Evolutionary conservation across 2,797 vertebrate genomes (phyloP), one percentile per base, ranked within the genome.

Genomic region (Acrossocheilus wenchowensis): DNA sequence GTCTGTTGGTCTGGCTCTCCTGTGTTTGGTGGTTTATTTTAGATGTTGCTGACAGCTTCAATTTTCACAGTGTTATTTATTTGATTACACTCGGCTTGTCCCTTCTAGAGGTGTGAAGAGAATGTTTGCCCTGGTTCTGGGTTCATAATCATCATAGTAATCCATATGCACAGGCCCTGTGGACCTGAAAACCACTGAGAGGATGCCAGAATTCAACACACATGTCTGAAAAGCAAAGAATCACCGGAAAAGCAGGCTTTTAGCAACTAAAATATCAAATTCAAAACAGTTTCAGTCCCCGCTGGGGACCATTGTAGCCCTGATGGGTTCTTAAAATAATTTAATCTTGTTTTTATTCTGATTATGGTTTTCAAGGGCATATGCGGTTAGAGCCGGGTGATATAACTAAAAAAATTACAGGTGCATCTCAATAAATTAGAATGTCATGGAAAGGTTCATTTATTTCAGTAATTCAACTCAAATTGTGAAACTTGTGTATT

Each of bases 131-230:
- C 30, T 52, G 26, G 23, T 84, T 80, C 64, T 26, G 15, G 30
- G 72, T 85, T 85, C 86, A 83, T 17, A 81, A 36, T 82, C 57
- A 77, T 87, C 60, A 78, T 57, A 60, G 19, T 34, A 82, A 62
- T 85, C 52, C 60, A 82, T 73, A 60, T 50, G 62, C 77, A n/a
- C 6, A 10, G 60, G 62, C 30, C 57, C 50, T 54, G 41, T 34
- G 48, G 41, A 69, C 69, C 69, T 83, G 36, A 86, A 45, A 69
- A 84, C 30, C 34, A 77, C 6, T 68, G 19, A 82, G 11, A 15
- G 54, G 36, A 75, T 69, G 72, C 50, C 57, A 74, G 48, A 45
- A 64, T 54, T 36, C 19, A 60, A 48, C 36, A 17, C 36, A 50
- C 15, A 66, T 14, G 41, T 12, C 41, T 81, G 30, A 81, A 85